These are phyloP conservation scores for Acropternis orthonyx DNA, from an alignment of 2,797 vertebrate species.

Conservation along the genomic window DNA sequence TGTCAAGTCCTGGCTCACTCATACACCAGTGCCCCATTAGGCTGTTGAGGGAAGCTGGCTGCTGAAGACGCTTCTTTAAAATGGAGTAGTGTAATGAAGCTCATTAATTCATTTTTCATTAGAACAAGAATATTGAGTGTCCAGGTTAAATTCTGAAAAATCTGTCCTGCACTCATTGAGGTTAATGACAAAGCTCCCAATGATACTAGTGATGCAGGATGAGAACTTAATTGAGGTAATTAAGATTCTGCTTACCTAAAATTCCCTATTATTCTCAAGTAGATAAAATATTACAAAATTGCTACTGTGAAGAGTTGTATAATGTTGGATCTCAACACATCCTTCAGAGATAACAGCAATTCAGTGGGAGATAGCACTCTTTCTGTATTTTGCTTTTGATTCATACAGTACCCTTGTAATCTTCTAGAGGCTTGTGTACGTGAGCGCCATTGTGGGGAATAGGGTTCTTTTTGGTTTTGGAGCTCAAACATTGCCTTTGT, in stretches of 20 bases:
- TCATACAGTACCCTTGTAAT: not conserved
- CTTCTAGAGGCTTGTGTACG: not conserved
- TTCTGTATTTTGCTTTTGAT: slow-evolving; percentile 18
- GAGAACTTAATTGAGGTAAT: slow-evolving; percentile 65
- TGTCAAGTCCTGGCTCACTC: not conserved
- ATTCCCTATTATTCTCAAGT: slow-evolving; percentile 46
- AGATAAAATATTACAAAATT: slow-evolving; percentile 42
- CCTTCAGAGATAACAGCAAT: slow-evolving; percentile 33
- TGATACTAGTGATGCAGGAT: slow-evolving; percentile 45
- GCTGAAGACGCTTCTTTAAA: slow-evolving; percentile 33
- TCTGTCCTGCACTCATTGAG: slow-evolving; percentile 19
- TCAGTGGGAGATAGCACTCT: not conserved
- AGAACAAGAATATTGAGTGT: slow-evolving; percentile 48
- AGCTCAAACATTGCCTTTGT: not conserved
- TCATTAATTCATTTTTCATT: slow-evolving; percentile 67
- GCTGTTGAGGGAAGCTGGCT: not conserved
- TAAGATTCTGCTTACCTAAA: slow-evolving; percentile 64
- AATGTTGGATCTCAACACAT: slow-evolving; percentile 40
- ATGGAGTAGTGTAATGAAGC: slow-evolving; percentile 35
- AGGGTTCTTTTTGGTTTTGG: not conserved
- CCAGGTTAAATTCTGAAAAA: slow-evolving; percentile 61
- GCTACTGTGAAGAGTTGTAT: not conserved
- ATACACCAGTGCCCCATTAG: slow-evolving; percentile 1
- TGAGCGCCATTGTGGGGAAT: not conserved
- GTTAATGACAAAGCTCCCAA: slow-evolving; percentile 56